Evolutionary conservation across 2,888 invertebrate genomes (phyloP), one percentile per base, ranked within the genome.

Genomic region (Trichogramma evanescens): DNA sequence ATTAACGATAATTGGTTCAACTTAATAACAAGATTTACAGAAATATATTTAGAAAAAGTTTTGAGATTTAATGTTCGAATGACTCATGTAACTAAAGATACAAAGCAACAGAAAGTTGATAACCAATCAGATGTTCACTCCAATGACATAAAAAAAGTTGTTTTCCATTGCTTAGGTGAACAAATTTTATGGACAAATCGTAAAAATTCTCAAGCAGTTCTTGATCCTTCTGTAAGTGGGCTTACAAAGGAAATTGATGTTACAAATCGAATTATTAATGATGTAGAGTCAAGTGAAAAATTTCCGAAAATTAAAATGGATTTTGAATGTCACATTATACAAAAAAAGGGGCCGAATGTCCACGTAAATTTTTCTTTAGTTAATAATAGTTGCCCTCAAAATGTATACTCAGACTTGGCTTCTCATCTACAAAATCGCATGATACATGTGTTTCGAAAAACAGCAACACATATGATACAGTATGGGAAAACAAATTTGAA

Each of bases 231-330:
- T 7, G 50, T 70, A 3, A 71, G 69, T 58, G 62, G 68, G 4
- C 66, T 80, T 26, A 75, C 78, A 43, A 75, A 69, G 58, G 80
- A 81, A 68, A 70, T 69, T 2, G 56, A 71, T 7, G 69, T 79
- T 13, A 74, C 80, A 2, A 68, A 78, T 5, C 70, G 72, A 51
- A 65, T 78, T 9, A 54, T 70, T 8, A 63, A 72, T 44, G 54
- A 66, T 1, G 50, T 61, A 7, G 57, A 8, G 5, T 58, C 9
- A 42, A 65, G 50, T 45, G 43, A 44, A 13, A 54, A 50, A 5
- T 54, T 41, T 58, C 6, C 5, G 13, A 67, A 54, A 54, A 65
- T n/a, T 67, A 41, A 63, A 40, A 58, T 63, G 41, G 54, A 61
- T 45, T 59, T 63, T 50, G 44, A 54, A 7, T 65, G 56, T 59